Evolutionary conservation across 2,113 vertebrate species (phyloP).

Genomic region (Pseudonaja textilis): DNA sequence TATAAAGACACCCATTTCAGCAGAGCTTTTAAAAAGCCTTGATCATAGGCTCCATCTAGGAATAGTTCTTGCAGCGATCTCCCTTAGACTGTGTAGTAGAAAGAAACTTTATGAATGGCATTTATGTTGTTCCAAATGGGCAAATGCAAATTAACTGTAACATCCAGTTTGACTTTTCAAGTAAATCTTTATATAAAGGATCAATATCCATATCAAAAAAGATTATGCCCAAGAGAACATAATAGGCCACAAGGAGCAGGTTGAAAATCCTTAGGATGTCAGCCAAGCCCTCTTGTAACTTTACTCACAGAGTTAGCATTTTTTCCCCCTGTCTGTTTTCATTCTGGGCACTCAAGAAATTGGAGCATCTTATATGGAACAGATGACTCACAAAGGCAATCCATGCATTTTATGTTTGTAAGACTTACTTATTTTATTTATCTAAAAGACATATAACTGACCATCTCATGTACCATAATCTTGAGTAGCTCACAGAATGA

Average conservation of each 20-base stretch:
- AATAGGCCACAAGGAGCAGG: neutral
- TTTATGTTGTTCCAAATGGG: neutral
- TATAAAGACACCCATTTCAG: neutral
- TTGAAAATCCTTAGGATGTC: neutral
- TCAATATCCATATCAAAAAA: neutral
- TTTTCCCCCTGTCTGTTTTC: constrained; percentile 55
- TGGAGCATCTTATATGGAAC: constrained; percentile 45
- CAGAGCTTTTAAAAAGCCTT: neutral
- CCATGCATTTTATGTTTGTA: constrained; percentile 45
- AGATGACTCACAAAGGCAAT: constrained; percentile 42
- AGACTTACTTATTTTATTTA: neutral
- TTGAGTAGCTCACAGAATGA: neutral
- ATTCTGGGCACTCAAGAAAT: constrained; percentile 50
- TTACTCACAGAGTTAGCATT: constrained; percentile 27
- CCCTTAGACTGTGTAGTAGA: neutral
- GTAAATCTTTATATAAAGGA: neutral
- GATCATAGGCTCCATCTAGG: neutral
- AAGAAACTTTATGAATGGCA: neutral
- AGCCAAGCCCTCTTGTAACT: neutral
- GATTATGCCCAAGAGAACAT: neutral
- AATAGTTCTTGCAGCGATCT: neutral
- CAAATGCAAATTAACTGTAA: neutral
- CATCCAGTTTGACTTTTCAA: neutral
- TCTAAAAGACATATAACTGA: neutral
- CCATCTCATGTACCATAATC: neutral